Evolutionary conservation across 2,888 invertebrate genomes (phyloP).

Genomic region (Anticlea derivata): DNA sequence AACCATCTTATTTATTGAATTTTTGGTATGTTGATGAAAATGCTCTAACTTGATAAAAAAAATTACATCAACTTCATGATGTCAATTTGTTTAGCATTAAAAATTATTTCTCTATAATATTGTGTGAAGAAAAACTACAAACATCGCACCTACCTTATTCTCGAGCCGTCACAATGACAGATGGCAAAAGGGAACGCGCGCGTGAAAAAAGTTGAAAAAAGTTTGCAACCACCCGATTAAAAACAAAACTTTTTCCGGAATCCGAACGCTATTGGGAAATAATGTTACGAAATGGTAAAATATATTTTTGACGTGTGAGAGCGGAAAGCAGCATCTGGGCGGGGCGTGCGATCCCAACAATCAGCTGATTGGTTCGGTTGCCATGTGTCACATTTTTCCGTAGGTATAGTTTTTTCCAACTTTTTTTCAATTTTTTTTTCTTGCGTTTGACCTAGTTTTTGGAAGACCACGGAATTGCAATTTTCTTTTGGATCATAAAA

Average conservation of each 20-base stretch:
- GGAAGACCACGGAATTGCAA: background rate
- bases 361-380: conserved; percentile 78
- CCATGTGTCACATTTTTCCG: conserved; percentile 76
- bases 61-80: no score
- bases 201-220: conserved; percentile 31
- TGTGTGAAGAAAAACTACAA: background rate
- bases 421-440: conserved; percentile 44
- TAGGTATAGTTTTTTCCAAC: conserved; percentile 65
- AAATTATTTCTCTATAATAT: no score
- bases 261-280: conserved; percentile 40
- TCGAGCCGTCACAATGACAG: conserved; percentile 5
- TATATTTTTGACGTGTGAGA: conserved; percentile 72
- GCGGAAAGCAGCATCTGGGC: conserved; percentile 73
- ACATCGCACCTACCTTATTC: conserved; percentile 13
- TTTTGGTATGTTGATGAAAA: no score
- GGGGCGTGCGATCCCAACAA: conserved; percentile 68
- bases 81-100: no score
- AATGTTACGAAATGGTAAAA: conserved; percentile 57
- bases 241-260: conserved; percentile 29
- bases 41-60: no score
- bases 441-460: conserved; percentile 30
- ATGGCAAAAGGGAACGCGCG: background rate
- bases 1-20: no score
- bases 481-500: conserved; percentile 8
- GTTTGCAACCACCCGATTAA: conserved; percentile 32